Evolutionary conservation across 2,113 vertebrate genomes (phyloP).

Genomic region (Dryoscopus gambensis): DNA sequence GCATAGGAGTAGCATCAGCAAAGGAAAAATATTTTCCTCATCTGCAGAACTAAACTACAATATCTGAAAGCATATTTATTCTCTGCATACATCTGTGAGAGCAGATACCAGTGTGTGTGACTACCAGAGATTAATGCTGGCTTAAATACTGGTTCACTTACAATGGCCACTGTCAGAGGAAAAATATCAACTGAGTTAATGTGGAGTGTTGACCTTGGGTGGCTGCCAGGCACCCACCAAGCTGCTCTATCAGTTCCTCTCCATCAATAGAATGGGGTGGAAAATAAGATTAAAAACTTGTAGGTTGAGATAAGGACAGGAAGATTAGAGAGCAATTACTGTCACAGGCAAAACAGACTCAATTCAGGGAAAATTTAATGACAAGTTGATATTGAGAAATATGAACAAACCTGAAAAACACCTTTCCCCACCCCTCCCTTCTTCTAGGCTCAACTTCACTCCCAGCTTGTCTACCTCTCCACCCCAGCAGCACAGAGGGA

Average conservation of each 20-base stretch:
- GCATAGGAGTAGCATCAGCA: neutral
- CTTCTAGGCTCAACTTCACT: neutral
- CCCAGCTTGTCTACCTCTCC: neutral
- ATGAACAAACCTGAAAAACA: neutral
- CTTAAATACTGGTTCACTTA: neutral
- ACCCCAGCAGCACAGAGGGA: neutral
- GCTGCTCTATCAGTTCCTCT: neutral
- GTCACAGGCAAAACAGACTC: neutral
- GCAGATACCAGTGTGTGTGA: neutral
- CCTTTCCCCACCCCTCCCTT: fast-evolving
- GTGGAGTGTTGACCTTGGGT: neutral
- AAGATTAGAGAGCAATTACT: neutral
- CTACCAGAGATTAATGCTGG: neutral
- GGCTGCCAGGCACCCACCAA: neutral
- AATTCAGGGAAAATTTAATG: neutral
- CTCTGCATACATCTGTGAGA: neutral
- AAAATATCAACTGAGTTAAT: neutral
- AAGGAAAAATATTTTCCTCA: neutral
- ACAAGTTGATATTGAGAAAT: neutral
- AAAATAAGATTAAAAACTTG: neutral
- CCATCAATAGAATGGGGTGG: neutral
- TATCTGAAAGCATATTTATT: neutral
- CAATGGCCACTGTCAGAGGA: neutral
- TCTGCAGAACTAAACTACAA: neutral
- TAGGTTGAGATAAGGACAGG: neutral